These are phyloP conservation scores for Scomber japonicus DNA, from an alignment of 2,113 vertebrate species.

Conservation along the genomic window DNA sequence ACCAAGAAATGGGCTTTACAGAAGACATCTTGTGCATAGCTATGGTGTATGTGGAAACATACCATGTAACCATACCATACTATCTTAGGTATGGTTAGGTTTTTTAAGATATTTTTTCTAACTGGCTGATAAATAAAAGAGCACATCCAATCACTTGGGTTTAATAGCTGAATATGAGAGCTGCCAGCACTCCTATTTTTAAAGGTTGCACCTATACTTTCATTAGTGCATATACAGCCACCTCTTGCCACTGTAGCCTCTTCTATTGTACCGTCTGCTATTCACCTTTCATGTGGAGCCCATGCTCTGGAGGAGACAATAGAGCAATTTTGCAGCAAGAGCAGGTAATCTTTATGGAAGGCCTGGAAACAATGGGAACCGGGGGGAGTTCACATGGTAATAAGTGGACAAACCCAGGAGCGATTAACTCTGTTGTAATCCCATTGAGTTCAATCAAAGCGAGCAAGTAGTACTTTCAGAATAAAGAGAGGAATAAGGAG, in stretches of 20 bases:
- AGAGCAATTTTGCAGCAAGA: constrained; percentile 68
- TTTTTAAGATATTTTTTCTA: background rate
- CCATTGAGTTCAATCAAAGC: constrained; percentile 78
- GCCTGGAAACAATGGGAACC: constrained; percentile 75
- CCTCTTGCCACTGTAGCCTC: constrained; percentile 49
- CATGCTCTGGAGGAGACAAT: constrained; percentile 71
- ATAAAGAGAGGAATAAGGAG: constrained; percentile 57
- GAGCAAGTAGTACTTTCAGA: constrained; percentile 60
- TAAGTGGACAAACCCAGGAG: constrained; percentile 79
- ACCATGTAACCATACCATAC: no score
- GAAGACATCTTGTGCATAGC: no score
- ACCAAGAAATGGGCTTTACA: no score
- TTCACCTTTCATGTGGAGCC: constrained; percentile 69
- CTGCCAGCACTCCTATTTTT: constrained; percentile 64
- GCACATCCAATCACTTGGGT: constrained; percentile 54
- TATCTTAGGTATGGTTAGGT: no score
- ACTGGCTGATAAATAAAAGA: constrained; percentile 47
- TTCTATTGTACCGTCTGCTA: constrained; percentile 64
- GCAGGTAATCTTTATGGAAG: constrained; percentile 77
- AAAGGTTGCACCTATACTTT: constrained; percentile 58
- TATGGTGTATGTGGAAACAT: no score
- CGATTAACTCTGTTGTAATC: constrained; percentile 80
- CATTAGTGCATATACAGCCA: constrained; percentile 64
- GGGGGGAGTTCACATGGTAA: constrained; percentile 74
- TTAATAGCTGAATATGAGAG: constrained; percentile 68